These are phyloP conservation scores for Heliornis fulica DNA, from an alignment of 2,113 vertebrate genomes.

Conservation along the genomic window DNA sequence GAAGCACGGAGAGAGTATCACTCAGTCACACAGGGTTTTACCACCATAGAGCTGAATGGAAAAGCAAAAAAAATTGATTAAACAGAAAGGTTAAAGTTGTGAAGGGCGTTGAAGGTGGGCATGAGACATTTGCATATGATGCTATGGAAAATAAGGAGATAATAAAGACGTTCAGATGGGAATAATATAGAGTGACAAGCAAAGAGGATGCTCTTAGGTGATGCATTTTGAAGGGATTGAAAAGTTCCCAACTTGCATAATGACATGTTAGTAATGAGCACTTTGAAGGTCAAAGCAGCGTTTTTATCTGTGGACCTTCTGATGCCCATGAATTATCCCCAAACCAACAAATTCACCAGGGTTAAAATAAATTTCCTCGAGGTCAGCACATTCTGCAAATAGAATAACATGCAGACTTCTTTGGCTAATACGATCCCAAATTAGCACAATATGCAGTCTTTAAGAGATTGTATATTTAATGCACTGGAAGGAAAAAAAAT, in stretches of 20 bases:
- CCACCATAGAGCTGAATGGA: neutral
- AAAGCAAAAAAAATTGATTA: slow-evolving; percentile 10
- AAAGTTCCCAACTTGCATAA: slow-evolving; percentile 38
- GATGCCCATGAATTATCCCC: slow-evolving; percentile 3
- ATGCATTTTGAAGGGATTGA: slow-evolving; percentile 36
- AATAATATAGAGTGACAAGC: slow-evolving; percentile 47
- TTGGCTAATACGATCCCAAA: slow-evolving; percentile 11
- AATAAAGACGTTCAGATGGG: slow-evolving; percentile 41
- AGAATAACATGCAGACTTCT: neutral
- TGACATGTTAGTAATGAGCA: slow-evolving; percentile 2
- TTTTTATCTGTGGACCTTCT: slow-evolving; percentile 40
- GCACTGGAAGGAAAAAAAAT: neutral
- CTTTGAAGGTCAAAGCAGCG: slow-evolving; percentile 29
- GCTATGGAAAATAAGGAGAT: slow-evolving; percentile 16
- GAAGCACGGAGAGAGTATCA: neutral
- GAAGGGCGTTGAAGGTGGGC: neutral
- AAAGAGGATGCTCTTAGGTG: slow-evolving; percentile 35
- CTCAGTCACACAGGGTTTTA: neutral
- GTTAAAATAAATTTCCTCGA: slow-evolving; percentile 43
- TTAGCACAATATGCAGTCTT: neutral
- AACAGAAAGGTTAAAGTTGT: slow-evolving; percentile 12
- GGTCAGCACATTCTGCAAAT: slow-evolving; percentile 15
- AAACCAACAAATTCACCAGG: slow-evolving; percentile 7
- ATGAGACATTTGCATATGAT: slow-evolving; percentile 23
- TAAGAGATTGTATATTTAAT: neutral